Evolutionary conservation across 2,888 invertebrate species (phyloP), one percentile per base, ranked within the genome.

Genomic region (Ethmia dodecea): DNA sequence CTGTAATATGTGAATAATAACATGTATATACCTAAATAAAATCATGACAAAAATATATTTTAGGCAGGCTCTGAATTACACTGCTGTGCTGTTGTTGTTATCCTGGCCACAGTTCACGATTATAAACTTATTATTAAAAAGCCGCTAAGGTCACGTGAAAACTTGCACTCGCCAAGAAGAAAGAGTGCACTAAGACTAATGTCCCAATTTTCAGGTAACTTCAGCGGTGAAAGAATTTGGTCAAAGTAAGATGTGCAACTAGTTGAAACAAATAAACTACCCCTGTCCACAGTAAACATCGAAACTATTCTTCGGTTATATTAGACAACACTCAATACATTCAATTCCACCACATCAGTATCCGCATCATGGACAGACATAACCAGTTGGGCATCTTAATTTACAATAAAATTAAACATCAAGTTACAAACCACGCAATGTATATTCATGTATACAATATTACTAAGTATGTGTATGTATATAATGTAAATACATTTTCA

Each of bases 21-120:
- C 83, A 84, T 81, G 83, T 84, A 84, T 81, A 81, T 84, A 84
- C 81, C 83, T 86, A 86, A 87, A 86, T 86, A 86, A 86, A 87
- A 86, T 77, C 76, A 81, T 78, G 86, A 86, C 86, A 86, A 86
- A 86, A 87, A 86, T 84, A 86, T 86, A 86, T 81, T 80, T 86
- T 83, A 86, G 86, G 86, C 84, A 84, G 86, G 83, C 79, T 86
- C 74, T 78, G 74, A 72, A 77, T 64, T 73, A 79, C 78, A 80
- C 75, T 81, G 83, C 80, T 79, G 66, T 73, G 81, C 71, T 83
- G 81, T 71, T 74, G 74, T 71, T 74, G 74, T 76, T 73, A 69
- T 80, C 79, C 84, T 83, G 79, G 80, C 86, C 84, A 84, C 81
- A 78, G 73, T 81, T 77, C 77, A 76, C 73, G 55, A 74, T 71